phyloP scores from a whole-genome alignment of 2,797 vertebrate species.

The Manis javanica region DNA sequence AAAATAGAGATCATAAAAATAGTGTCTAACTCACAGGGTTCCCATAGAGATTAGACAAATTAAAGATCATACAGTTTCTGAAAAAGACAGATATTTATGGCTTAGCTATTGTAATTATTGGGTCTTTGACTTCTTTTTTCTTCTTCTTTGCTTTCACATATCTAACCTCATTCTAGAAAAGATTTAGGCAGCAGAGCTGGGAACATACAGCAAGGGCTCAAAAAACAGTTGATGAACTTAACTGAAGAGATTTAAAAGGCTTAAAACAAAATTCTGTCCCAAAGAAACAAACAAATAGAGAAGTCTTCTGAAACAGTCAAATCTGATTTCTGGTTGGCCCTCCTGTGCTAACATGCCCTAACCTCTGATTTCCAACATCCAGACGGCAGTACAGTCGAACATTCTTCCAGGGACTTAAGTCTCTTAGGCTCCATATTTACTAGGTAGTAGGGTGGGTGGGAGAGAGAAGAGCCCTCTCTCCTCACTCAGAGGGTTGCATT shows the following conservation, averaged over 20 bases:
- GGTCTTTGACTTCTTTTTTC: not conserved
- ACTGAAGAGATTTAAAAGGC: not conserved
- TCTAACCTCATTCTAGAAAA: not conserved
- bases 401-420: not conserved
- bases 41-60: conserved; percentile 21
- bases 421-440: not conserved
- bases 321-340: not conserved
- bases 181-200: not conserved
- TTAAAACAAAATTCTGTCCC: conserved; percentile 11
- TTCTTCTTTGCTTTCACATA: not conserved
- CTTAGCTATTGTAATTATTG: conserved; percentile 9
- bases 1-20: not conserved
- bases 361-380: not conserved
- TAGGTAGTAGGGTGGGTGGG: not conserved
- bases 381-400: not conserved
- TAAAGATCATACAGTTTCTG: not conserved
- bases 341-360: not conserved
- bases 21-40: not conserved
- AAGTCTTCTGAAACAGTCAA: not conserved
- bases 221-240: not conserved
- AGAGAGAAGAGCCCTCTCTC: not conserved
- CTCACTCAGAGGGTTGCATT: not conserved
- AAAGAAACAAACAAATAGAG: not conserved
- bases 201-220: not conserved
- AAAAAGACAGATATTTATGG: conserved; percentile 36